Evolutionary conservation across 2,113 vertebrate species (phyloP).

Genomic region (Thunnus thynnus): DNA sequence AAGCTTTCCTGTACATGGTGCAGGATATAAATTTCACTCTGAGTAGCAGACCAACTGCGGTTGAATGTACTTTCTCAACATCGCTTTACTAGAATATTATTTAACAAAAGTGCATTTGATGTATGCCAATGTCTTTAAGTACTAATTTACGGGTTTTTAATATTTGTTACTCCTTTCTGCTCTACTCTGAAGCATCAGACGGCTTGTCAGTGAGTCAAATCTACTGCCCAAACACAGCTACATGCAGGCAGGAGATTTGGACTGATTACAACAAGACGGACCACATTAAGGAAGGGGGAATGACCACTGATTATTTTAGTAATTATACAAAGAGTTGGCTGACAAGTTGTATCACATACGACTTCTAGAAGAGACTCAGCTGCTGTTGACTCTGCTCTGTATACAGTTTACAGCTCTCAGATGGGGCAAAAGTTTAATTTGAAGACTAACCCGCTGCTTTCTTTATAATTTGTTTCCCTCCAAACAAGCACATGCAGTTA

Average conservation of each 20-base stretch:
- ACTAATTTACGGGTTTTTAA: conserved; percentile 13
- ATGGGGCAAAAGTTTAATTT: neutral
- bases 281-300: no score
- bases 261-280: no score
- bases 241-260: no score
- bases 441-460: neutral
- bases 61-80: conserved; percentile 17
- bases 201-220: neutral
- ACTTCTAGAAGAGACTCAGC: no score
- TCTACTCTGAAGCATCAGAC: neutral
- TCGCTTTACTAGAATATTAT: conserved; percentile 8
- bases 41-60: conserved; percentile 18
- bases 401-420: neutral
- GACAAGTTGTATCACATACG: no score
- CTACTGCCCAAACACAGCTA: no score
- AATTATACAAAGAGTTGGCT: no score
- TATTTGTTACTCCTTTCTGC: neutral
- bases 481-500: neutral
- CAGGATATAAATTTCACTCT: conserved; percentile 37
- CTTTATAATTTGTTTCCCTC: conserved; percentile 28
- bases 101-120: conserved; percentile 52
- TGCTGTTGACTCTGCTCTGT: no score
- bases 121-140: conserved; percentile 36
- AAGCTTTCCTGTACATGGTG: conserved; percentile 58
- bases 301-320: no score